Conservation (phyloP, 1,140 invertebrate genomes). For the Archivesica marissinica region DNA sequence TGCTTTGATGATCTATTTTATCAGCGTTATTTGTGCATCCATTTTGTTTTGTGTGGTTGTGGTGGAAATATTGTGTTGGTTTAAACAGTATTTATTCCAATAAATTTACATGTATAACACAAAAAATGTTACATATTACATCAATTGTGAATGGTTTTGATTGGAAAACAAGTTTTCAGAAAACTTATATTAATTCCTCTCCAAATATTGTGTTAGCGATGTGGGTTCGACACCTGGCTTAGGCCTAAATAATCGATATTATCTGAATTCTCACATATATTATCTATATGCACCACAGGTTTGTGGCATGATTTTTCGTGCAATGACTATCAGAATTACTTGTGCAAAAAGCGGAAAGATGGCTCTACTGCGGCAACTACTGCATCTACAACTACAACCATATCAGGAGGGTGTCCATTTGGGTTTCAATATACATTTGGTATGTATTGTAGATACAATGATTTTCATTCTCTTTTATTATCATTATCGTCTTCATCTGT, state of each 20-base stretch:
- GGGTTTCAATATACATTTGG: constrained; percentile 4
- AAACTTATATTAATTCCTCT: not conserved
- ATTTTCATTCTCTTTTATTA: no score
- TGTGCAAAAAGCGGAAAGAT: not conserved
- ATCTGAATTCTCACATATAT: no score
- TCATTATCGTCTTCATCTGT: no score
- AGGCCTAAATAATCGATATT: not conserved
- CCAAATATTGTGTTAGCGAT: not conserved
- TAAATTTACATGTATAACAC: no score
- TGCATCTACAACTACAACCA: not conserved
- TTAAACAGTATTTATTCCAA: no score
- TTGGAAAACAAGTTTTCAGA: not conserved
- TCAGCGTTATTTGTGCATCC: no score
- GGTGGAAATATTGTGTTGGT: no score
- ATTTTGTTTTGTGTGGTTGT: no score
- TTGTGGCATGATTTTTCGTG: not conserved
- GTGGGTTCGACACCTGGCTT: not conserved
- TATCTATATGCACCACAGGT: not conserved
- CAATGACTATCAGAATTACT: not conserved
- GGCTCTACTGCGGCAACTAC: not conserved
- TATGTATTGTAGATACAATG: no score
- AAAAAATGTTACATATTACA: no score
- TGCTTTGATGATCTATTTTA: no score
- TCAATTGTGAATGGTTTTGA: no score
- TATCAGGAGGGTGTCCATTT: not conserved